Base-by-base conservation (phyloP, 2,113 vertebrate species). In the Taurulus bubalis region DNA sequence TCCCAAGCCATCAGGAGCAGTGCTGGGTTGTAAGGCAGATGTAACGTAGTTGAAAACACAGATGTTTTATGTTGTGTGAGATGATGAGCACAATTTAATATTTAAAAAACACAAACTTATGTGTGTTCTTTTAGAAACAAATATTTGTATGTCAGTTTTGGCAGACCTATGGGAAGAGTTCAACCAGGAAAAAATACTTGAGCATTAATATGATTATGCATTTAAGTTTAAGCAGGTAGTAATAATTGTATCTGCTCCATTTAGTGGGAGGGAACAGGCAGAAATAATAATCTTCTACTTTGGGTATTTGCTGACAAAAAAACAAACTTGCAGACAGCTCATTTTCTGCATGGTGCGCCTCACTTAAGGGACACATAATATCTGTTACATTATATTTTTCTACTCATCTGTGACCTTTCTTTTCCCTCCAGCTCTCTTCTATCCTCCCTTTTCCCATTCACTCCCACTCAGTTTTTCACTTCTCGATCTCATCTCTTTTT, bases 221-320 rank as follows among this genome's bases (percentile, higher is more conserved):
- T 74, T 68, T 6, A 40, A 47, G 60, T 62, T 4, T 68, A 40
- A 49, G 63, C 63, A 60, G 53, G 63, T 72, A 59, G 47, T 28
- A 28, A 28, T 15, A 51, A 16, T 68, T 40, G 16, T 67, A 59
- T 74, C 30, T 47, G 59, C 58, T 65, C n/a, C 66, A 47, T 45
- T 64, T 56, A 28, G 28, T 59, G 38, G 3, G 28, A 56, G 38
- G 6, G 9, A 81, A 55, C 34, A 22, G 47, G 69, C 32, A 72
- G 28, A n/a, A 78, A 75, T 49, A 47, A 62, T 47, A 20, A 67
- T 45, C 62, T 59, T 70, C 24, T 62, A 53, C 42, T 75, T 45
- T 22, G 22, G 36, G 4, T 71, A 1, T 56, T 65, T 38, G 6
- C 53, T 26, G 16, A 51, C 30, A 36, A 12, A 60, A 36, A 14